Percentiles rank a stretch among this genome's conserved stretches.
Evolutionary conservation across 2,113 vertebrate species (phyloP).

Genomic region (Synodontis membranacea): DNA sequence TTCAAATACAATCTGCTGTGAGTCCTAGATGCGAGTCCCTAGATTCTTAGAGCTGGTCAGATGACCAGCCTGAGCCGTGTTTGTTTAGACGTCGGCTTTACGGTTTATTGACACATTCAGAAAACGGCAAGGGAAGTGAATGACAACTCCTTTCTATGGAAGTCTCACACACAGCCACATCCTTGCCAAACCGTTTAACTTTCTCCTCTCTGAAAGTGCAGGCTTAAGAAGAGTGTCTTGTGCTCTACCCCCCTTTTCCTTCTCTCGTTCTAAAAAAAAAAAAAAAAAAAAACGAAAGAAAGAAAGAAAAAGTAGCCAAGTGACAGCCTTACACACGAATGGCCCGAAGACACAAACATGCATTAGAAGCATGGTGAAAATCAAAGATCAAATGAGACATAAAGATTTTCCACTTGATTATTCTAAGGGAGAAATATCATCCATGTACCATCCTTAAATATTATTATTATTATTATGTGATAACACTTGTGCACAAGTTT

Average conservation of each 20-base stretch:
- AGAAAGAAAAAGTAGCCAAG: not conserved
- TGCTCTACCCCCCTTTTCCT: constrained; percentile 36
- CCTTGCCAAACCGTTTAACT: constrained; percentile 32
- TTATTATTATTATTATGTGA: not conserved
- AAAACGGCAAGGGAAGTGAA: constrained; percentile 27
- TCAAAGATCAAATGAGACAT: not conserved
- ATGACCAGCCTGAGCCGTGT: constrained; percentile 22
- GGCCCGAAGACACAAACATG: not conserved
- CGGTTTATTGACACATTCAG: constrained; percentile 42
- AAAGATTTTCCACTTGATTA: not conserved
- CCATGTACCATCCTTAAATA: not conserved
- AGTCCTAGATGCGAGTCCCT: not conserved
- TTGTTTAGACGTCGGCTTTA: constrained; percentile 46
- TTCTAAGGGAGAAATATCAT: not conserved
- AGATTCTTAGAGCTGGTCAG: not conserved
- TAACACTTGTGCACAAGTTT: not conserved
- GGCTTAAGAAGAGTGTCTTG: constrained; percentile 25
- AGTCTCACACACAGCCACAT: constrained; percentile 31
- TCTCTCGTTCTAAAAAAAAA: not conserved
- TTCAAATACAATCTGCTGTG: not conserved
- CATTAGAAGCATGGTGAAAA: not conserved
- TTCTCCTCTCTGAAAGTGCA: constrained; percentile 13
- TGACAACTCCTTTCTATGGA: constrained; percentile 34
- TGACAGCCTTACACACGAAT: not conserved
- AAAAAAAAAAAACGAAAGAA: not conserved